A percentile compares a stretch with the other conserved stretches of the same genome.
phyloP scores from a whole-genome alignment of 2,797 vertebrate species.

The Schizopygopsis pylzovi region DNA sequence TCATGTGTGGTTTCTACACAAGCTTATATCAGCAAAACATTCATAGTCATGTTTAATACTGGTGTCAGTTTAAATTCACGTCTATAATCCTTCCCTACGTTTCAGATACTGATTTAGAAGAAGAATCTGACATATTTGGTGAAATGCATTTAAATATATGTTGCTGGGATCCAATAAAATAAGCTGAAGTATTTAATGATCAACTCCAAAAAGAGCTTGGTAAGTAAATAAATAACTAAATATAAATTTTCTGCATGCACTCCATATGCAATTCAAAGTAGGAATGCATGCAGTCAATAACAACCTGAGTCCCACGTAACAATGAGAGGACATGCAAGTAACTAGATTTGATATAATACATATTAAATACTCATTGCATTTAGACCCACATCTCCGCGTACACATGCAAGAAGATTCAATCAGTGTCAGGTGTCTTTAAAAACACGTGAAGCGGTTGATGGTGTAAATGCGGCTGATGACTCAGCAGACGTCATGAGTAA shows the following conservation, averaged over 20 bases:
- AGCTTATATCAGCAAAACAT: too few relatives aligned
- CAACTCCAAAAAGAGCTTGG: not conserved
- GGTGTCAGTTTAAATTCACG: too few relatives aligned
- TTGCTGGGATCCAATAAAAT: not conserved
- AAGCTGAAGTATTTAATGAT: not conserved
- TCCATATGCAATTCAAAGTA: not conserved
- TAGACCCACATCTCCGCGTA: not conserved
- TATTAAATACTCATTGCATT: not conserved
- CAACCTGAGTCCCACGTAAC: not conserved
- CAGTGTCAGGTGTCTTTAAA: too few relatives aligned
- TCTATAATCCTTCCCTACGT: too few relatives aligned
- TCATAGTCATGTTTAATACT: too few relatives aligned
- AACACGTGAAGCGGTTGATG: not conserved
- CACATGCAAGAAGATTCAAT: not conserved
- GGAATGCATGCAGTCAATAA: not conserved
- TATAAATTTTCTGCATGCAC: not conserved
- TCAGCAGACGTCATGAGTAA: conserved; percentile 42
- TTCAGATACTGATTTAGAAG: too few relatives aligned
- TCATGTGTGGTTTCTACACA: too few relatives aligned
- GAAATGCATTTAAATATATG: too few relatives aligned
- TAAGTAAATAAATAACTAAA: too few relatives aligned
- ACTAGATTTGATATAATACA: not conserved
- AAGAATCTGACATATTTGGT: too few relatives aligned
- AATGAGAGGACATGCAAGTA: not conserved
- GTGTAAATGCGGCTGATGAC: not conserved